A percentile compares a stretch with the other conserved stretches of the same genome.
phyloP scores from a whole-genome alignment of 2,888 invertebrate species.

The Cordylochernes scorpioides region DNA sequence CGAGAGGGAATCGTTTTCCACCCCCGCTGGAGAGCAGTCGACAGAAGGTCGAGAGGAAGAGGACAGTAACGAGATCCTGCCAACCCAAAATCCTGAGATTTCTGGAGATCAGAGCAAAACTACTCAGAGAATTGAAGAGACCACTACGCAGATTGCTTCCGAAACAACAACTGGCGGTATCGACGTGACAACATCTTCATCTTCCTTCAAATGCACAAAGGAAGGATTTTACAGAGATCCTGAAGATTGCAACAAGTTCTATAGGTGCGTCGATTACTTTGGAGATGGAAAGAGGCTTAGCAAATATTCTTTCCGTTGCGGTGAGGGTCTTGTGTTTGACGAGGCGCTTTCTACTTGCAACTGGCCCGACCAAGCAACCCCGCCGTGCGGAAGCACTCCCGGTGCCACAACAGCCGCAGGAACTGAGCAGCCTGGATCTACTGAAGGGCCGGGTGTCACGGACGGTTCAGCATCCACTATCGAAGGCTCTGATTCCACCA shows the following conservation, averaged over 20 bases:
- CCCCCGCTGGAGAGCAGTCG: background rate
- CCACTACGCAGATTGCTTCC: too few species aligned
- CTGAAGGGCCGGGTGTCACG: background rate
- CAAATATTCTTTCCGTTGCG: constrained; percentile 41
- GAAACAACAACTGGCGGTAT: too few species aligned
- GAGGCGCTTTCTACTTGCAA: constrained; percentile 30
- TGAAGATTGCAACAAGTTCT: constrained; percentile 9
- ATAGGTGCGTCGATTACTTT: constrained; percentile 6
- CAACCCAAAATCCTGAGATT: too few species aligned
- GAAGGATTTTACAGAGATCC: constrained; percentile 7
- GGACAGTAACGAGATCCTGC: background rate
- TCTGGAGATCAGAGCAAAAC: too few species aligned
- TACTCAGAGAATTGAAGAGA: too few species aligned
- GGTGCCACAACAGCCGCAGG: background rate
- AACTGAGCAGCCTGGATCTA: background rate
- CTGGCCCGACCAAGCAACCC: constrained; percentile 43
- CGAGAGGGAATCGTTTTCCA: background rate
- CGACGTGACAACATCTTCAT: too few species aligned
- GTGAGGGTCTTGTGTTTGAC: constrained; percentile 46
- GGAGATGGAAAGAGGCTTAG: constrained; percentile 3
- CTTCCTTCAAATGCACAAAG: constrained; percentile 1
- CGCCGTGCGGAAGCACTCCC: constrained; percentile 35
- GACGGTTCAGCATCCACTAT: background rate
- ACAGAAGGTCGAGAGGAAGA: background rate
- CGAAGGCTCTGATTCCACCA: constrained; percentile 1